Evolutionary conservation across 1,140 invertebrate species (phyloP).

Genomic region (Globodera ellingtonae): DNA sequence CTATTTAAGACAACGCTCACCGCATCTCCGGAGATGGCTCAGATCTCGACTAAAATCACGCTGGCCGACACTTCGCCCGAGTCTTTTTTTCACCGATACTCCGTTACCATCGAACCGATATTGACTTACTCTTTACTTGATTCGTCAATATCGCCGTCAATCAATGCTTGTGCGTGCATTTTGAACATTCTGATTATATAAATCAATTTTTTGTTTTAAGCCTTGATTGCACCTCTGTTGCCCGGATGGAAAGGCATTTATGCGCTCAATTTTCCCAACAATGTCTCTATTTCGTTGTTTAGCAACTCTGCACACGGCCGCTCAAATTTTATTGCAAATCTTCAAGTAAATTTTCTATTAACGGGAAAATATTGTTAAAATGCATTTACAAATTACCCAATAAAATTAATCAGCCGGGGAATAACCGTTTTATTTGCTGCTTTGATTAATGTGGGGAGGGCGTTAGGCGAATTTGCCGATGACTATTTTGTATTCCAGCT

Average conservation of each 20-base stretch:
- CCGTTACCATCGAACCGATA: background rate
- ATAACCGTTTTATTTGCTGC: too few relatives aligned
- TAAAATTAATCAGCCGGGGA: too few relatives aligned
- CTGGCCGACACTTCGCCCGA: conserved; percentile 21
- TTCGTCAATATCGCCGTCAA: background rate
- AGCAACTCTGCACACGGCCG: conserved; percentile 40
- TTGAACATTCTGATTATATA: background rate
- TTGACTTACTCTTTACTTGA: background rate
- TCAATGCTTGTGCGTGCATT: background rate
- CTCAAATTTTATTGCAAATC: conserved; percentile 54
- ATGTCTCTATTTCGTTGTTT: background rate
- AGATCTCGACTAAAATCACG: background rate
- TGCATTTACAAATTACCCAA: too few relatives aligned
- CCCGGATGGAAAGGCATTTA: conserved; percentile 54
- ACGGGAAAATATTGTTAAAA: too few relatives aligned
- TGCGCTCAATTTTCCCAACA: conserved; percentile 31
- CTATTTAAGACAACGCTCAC: background rate
- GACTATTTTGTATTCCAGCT: conserved; percentile 22
- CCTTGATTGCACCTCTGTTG: conserved; percentile 27
- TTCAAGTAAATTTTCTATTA: conserved; percentile 3
- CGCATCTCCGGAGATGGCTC: background rate
- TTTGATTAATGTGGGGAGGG: too few relatives aligned
- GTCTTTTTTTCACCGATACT: background rate
- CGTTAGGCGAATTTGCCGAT: too few relatives aligned
- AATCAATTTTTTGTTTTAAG: background rate